These are phyloP conservation scores for Ficedula albicollis DNA, from an alignment of 2,797 vertebrate genomes.

Conservation along the genomic window DNA sequence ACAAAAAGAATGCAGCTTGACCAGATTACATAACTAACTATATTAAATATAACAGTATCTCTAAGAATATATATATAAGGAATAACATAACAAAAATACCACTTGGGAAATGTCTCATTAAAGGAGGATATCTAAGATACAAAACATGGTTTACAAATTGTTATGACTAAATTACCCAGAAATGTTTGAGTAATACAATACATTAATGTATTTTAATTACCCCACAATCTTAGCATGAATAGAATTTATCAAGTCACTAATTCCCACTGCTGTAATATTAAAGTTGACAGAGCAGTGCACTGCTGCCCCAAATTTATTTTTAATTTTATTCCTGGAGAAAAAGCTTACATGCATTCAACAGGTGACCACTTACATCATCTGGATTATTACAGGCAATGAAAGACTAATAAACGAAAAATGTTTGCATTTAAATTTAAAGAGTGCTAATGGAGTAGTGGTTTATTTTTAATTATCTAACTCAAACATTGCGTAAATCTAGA, in stretches of 20 bases:
- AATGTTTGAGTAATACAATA: neutral
- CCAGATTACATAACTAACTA: neutral
- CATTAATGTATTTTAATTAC: neutral
- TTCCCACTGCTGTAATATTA: conserved; percentile 30
- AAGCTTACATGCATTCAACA: neutral
- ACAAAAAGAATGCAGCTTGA: neutral
- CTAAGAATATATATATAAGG: neutral
- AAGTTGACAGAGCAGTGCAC: neutral
- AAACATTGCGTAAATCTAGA: neutral
- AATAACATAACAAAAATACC: neutral
- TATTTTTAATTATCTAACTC: neutral
- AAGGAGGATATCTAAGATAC: neutral
- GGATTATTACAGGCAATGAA: neutral
- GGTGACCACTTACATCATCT: neutral
- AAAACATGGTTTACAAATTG: neutral
- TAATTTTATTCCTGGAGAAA: neutral
- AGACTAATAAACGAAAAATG: neutral
- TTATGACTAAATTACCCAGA: neutral
- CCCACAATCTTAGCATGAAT: neutral
- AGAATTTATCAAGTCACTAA: conserved; percentile 9
- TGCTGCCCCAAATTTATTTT: neutral
- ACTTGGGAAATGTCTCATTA: neutral
- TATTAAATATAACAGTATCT: neutral
- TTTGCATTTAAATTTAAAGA: conserved; percentile 4
- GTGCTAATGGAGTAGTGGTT: neutral